phyloP scores from a whole-genome alignment of 2,888 invertebrate genomes.

The Sinhomidia bicolor region DNA sequence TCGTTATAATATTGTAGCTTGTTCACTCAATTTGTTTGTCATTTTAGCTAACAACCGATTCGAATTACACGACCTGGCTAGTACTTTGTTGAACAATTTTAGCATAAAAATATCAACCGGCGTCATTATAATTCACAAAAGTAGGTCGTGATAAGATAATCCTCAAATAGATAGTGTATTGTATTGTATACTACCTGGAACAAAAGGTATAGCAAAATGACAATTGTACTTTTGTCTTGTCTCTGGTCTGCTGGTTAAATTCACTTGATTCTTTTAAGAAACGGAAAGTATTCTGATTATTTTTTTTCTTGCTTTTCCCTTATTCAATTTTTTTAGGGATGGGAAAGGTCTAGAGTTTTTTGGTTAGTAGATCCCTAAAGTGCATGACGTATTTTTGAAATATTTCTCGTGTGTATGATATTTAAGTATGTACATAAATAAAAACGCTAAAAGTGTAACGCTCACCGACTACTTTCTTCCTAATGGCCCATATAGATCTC shows the following conservation, averaged over 20 bases:
- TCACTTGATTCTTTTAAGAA: constrained; percentile 2
- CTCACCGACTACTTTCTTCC: neutral
- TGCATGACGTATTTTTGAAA: neutral
- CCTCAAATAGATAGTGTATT: neutral
- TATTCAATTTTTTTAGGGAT: neutral
- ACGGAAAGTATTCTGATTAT: neutral
- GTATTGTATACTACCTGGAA: neutral
- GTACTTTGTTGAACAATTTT: too few species aligned
- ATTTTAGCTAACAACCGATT: too few species aligned
- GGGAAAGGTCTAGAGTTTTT: neutral
- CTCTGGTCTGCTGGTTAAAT: neutral
- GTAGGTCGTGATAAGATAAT: too few species aligned
- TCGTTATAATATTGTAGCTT: neutral
- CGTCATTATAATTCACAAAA: too few species aligned
- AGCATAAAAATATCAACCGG: too few species aligned
- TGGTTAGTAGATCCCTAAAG: neutral
- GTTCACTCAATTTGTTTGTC: too few species aligned
- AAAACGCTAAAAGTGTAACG: constrained; percentile 4
- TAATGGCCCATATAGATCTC: neutral
- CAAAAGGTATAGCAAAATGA: too few species aligned
- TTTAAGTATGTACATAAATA: constrained; percentile 37
- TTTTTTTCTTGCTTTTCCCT: neutral
- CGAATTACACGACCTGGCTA: too few species aligned
- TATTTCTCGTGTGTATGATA: constrained; percentile 1
- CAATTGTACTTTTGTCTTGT: neutral